phyloP scores from a whole-genome alignment of 2,888 invertebrate species.

The Conistra vaccinii region DNA sequence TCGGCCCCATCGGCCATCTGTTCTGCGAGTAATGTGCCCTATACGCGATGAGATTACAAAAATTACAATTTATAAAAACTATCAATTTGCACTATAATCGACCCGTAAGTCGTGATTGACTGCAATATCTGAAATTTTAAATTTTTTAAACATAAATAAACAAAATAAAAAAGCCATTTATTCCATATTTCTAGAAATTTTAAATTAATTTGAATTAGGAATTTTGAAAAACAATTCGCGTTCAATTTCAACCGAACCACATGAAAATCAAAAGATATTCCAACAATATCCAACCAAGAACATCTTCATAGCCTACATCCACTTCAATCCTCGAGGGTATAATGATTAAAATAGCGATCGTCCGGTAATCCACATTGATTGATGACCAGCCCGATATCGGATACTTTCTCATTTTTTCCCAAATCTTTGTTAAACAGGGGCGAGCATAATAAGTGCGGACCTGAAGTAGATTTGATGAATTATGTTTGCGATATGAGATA shows the following conservation, averaged over 20 bases:
- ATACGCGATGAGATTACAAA: too few species aligned
- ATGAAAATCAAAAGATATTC: conserved; percentile 3
- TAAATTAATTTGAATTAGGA: too few species aligned
- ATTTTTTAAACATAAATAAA: too few species aligned
- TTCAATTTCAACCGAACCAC: background rate
- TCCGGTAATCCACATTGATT: conserved; percentile 84
- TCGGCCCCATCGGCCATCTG: too few species aligned
- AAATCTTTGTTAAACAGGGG: conserved; percentile 74
- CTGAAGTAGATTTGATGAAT: conserved; percentile 63
- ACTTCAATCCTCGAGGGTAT: conserved; percentile 74
- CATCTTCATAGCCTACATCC: conserved; percentile 41
- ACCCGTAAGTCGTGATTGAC: too few species aligned
- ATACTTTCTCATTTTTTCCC: conserved; percentile 80
- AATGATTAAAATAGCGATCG: conserved; percentile 83
- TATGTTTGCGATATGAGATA: conserved; percentile 59
- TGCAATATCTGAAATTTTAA: too few species aligned
- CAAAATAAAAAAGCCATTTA: too few species aligned
- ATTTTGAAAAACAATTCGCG: too few species aligned
- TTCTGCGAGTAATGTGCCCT: too few species aligned
- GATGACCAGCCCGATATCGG: conserved; percentile 82
- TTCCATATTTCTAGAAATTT: too few species aligned
- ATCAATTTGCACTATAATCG: too few species aligned
- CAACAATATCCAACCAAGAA: conserved; percentile 11
- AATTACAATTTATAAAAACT: too few species aligned
- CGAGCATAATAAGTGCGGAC: conserved; percentile 66